Evolutionary conservation across 2,797 vertebrate genomes (phyloP).

Genomic region (Xenops minutus): DNA sequence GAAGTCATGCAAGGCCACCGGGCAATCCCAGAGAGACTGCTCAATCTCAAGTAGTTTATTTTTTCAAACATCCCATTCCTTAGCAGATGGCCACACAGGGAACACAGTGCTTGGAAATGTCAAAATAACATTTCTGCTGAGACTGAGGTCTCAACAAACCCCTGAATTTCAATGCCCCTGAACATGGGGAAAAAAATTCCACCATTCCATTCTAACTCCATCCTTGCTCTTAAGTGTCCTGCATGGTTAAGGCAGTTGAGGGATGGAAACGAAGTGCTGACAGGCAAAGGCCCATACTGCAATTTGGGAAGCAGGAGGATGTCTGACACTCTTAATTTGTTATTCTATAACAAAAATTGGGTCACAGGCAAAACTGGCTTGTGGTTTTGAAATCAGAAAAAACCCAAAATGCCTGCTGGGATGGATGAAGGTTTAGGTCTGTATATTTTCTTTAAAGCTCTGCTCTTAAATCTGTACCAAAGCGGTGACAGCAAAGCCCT

Average conservation of each 20-base stretch:
- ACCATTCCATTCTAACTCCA: background rate
- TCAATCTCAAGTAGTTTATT: background rate
- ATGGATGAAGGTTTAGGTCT: background rate
- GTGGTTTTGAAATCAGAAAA: background rate
- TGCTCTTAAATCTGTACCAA: background rate
- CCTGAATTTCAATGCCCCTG: background rate
- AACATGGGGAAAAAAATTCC: background rate
- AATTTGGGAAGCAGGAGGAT: background rate
- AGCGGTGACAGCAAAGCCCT: constrained; percentile 31
- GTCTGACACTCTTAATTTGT: background rate
- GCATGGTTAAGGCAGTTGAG: constrained; percentile 7
- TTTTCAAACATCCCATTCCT: background rate
- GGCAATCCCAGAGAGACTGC: background rate
- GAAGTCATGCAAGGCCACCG: constrained; percentile 29
- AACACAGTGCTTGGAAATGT: background rate
- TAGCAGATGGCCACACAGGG: background rate
- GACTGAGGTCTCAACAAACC: background rate
- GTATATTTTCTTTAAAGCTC: background rate
- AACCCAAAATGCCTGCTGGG: background rate
- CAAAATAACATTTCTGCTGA: background rate
- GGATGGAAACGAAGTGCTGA: background rate
- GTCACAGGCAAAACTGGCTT: background rate
- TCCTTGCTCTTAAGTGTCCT: background rate
- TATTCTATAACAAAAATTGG: background rate
- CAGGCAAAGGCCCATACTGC: background rate